Base-by-base conservation (phyloP, 1,140 invertebrate genomes). In the Melipona quadrifasciata region DNA sequence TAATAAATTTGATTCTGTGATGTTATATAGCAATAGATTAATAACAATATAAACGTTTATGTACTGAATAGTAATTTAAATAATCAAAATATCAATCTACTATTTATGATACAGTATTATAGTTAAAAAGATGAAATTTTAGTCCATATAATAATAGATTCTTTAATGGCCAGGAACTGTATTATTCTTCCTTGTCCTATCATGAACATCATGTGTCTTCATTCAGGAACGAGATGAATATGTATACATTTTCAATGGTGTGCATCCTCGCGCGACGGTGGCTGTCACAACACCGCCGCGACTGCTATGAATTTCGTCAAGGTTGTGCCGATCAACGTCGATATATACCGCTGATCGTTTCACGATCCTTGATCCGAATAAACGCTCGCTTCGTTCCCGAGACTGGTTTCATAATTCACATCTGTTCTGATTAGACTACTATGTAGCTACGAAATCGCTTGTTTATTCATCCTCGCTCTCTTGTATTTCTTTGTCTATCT, bases 341-440 rank as follows among this genome's bases (percentile, higher is more conserved):
- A 84, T 80, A 72, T 31, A 39, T 24, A 51, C n/a, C 72, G n/a
- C 27, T 55, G 80, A 87, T 85, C 70, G 88, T 86, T 87, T 53
- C 85, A 58, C 82, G 85, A 75, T 92, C 91, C 88, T 91, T 91
- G 89, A 90, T 89, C 85, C 92, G 90, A 88, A 90, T 88, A 87
- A 91, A 91, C 85, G 75, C 86, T 85, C 78, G 82, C 67, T 76
- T 89, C 80, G 81, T 87, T 88, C 70, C 72, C 55, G 70, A 68
- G 84, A 82, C 79, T 84, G 81, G 83, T 89, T 89, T 91, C 85
- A 85, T 89, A 89, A 91, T 85, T 73, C 82, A 57, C 88, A 90
- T 91, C 86, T 86, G 90, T 83, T 89, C 78, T 27, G 84, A 86
- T 80, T 80, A 67, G 76, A 88, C 70, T 64, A 53, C 58, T 1